These are phyloP conservation scores for Fistularia commersonii DNA, from an alignment of 2,797 vertebrate species.

Conservation along the genomic window DNA sequence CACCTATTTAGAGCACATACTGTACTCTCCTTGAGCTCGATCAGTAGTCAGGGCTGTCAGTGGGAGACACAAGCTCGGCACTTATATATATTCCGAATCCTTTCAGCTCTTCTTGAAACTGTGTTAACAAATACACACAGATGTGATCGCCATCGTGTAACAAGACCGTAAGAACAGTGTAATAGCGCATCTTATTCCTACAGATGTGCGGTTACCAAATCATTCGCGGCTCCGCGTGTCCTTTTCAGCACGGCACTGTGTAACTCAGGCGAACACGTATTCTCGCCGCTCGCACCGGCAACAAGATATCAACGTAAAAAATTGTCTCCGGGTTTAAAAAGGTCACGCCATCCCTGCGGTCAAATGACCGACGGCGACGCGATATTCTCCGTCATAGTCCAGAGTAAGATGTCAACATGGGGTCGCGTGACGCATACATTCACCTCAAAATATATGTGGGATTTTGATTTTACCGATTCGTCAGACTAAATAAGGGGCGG, in stretches of 20 bases:
- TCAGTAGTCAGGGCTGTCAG: conserved; percentile 14
- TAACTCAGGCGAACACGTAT: conserved; percentile 37
- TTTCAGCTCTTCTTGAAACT: conserved; percentile 7
- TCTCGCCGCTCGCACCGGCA: conserved; percentile 41
- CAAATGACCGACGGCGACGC: conserved; percentile 61
- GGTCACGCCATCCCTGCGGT: conserved; percentile 58
- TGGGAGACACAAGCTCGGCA: conserved; percentile 8
- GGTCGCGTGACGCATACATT: conserved; percentile 39
- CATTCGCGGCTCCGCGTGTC: conserved; percentile 6
- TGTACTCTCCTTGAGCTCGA: conserved; percentile 23
- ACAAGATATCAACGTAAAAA: conserved; percentile 57
- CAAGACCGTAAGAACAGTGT: conserved; percentile 16
- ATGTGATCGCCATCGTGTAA: conserved; percentile 12
- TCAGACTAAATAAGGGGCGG: too few relatives aligned
- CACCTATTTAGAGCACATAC: conserved; percentile 18
- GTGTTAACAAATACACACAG: conserved; percentile 8
- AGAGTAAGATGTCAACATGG: conserved; percentile 40
- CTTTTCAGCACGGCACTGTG: not conserved
- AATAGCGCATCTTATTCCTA: conserved; percentile 17
- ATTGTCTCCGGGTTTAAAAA: conserved; percentile 55
- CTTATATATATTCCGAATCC: not conserved
- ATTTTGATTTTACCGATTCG: too few relatives aligned
- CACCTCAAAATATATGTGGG: conserved; percentile 32
- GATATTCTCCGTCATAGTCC: conserved; percentile 55
- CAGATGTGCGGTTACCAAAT: conserved; percentile 21